Conservation (phyloP, 2,113 vertebrate species). For the Apteryx owenii region DNA sequence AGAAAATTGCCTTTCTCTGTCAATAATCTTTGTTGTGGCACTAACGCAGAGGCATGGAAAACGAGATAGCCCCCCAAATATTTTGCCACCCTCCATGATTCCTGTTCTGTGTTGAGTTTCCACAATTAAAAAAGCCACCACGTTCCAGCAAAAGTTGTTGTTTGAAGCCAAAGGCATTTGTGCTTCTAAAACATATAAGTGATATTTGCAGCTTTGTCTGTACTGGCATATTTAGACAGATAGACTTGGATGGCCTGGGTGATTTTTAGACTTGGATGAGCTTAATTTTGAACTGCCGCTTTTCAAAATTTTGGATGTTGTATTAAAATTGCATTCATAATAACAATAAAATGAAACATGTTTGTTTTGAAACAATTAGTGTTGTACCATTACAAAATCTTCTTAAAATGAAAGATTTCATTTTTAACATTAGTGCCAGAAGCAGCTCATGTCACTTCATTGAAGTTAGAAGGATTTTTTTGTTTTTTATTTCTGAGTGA, state of each 20-base stretch:
- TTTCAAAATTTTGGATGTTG: neutral
- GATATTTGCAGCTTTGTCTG: neutral
- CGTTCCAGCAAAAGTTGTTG: neutral
- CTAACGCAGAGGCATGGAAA: neutral
- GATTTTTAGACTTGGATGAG: neutral
- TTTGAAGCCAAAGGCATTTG: neutral
- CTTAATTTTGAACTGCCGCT: neutral
- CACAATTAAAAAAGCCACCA: neutral
- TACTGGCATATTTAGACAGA: too few species aligned
- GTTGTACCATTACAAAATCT: neutral
- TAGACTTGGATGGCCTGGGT: too few species aligned
- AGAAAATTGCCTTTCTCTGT: neutral
- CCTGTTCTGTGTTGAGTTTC: neutral
- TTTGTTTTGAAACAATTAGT: neutral
- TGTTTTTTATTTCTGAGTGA: neutral
- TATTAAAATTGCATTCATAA: neutral
- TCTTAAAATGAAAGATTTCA: neutral
- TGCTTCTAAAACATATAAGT: neutral
- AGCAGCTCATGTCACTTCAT: neutral
- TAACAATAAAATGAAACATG: neutral
- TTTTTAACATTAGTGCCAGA: neutral
- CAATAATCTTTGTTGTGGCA: accelerated
- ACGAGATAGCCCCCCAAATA: neutral
- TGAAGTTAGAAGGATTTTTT: neutral
- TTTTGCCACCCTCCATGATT: neutral